Evolutionary conservation across 2,888 invertebrate genomes (phyloP).

Genomic region (Homarus gammarus): DNA sequence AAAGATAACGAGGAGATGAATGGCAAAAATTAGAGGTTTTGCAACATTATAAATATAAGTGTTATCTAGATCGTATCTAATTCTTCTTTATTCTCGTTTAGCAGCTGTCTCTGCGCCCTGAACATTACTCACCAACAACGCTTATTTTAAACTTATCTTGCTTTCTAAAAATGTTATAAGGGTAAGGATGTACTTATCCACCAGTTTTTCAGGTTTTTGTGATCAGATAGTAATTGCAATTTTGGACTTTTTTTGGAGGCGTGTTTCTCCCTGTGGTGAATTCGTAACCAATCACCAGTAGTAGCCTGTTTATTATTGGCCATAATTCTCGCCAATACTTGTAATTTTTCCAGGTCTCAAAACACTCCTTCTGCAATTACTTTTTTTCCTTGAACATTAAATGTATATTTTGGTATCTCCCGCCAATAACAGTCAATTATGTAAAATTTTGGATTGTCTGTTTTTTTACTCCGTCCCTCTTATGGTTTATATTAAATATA

Average conservation of each 20-base stretch:
- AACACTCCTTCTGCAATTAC: constrained; percentile 50
- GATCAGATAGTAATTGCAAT: constrained; percentile 43
- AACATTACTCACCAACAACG: constrained; percentile 27
- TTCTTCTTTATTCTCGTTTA: constrained; percentile 47
- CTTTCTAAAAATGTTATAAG: constrained; percentile 20
- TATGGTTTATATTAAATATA: background rate
- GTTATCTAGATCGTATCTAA: constrained; percentile 40
- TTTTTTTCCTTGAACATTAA: constrained; percentile 33
- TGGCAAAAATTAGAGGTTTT: constrained; percentile 49
- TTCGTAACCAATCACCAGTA: constrained; percentile 35
- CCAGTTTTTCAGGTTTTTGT: constrained; percentile 49
- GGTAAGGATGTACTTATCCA: constrained; percentile 53
- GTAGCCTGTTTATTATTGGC: constrained; percentile 49
- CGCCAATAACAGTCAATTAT: constrained; percentile 25
- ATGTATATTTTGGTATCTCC: constrained; percentile 33
- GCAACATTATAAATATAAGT: constrained; percentile 37
- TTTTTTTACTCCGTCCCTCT: background rate
- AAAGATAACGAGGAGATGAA: constrained; percentile 28
- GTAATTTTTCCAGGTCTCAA: constrained; percentile 50
- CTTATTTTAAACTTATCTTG: constrained; percentile 28
- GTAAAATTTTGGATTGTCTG: background rate
- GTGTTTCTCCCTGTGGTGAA: constrained; percentile 35
- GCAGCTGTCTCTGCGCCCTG: constrained; percentile 38
- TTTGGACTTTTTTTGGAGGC: constrained; percentile 36
- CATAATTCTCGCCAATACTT: constrained; percentile 36